Evolutionary conservation across 2,113 vertebrate species (phyloP).

Genomic region (Jacana jacana): DNA sequence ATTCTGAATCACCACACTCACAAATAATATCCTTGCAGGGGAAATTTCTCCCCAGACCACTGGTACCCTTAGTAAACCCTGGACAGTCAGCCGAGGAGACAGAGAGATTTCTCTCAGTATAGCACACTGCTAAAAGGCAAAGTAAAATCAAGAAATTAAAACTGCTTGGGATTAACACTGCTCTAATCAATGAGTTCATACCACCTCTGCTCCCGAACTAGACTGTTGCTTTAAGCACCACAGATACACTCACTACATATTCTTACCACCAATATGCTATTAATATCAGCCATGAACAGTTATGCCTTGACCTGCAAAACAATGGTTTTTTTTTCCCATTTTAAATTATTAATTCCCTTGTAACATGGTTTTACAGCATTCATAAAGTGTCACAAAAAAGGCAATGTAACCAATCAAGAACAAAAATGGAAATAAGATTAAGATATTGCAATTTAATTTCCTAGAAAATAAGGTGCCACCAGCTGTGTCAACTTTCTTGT

Average conservation of each 20-base stretch:
- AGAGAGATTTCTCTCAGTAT: neutral
- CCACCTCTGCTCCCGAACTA: neutral
- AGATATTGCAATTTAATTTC: slow-evolving; percentile 11
- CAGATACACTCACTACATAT: neutral
- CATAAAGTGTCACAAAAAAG: neutral
- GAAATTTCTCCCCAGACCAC: neutral
- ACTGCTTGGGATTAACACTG: neutral
- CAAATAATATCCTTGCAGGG: neutral
- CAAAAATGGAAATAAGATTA: slow-evolving; percentile 31
- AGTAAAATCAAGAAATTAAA: neutral
- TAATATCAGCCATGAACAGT: neutral
- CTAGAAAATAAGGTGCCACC: slow-evolving; percentile 41
- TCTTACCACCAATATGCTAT: neutral
- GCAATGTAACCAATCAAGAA: neutral
- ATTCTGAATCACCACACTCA: neutral
- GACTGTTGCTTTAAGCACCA: neutral
- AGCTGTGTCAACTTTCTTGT: slow-evolving; percentile 44
- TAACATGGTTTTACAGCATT: neutral
- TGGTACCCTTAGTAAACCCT: neutral
- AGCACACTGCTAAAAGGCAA: neutral
- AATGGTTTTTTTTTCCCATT: neutral
- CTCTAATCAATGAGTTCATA: neutral
- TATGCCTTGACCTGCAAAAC: neutral
- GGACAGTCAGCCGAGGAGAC: neutral
- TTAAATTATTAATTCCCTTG: neutral